These are phyloP conservation scores for Gobiocypris rarus DNA, from an alignment of 2,113 vertebrate genomes.

Conservation along the genomic window DNA sequence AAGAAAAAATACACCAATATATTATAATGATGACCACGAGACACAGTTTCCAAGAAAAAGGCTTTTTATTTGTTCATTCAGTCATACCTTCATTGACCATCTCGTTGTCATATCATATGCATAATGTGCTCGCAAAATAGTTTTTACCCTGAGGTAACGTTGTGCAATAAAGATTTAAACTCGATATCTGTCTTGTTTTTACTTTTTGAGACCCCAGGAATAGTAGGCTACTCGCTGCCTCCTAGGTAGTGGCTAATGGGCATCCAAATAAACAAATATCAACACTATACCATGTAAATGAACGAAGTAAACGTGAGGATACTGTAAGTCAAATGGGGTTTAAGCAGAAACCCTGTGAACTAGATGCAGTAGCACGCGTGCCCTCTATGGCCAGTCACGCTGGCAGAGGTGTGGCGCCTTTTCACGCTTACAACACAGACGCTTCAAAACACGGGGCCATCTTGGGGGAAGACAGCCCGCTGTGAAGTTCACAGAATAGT, in stretches of 20 bases:
- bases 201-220: too few species aligned
- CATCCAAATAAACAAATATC: too few species aligned
- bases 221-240: too few species aligned
- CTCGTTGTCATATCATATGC: too few species aligned
- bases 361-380: constrained; percentile 17
- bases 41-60: too few species aligned
- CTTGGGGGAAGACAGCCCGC: constrained; percentile 39
- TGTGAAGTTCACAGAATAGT: constrained; percentile 25
- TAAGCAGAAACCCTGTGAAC: not conserved
- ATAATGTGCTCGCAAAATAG: not conserved
- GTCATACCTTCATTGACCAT: not conserved
- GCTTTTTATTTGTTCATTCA: not conserved
- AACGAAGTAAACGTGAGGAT: not conserved
- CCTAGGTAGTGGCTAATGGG: too few species aligned
- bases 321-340: constrained; percentile 5
- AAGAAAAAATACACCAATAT: too few species aligned
- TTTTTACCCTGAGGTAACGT: not conserved
- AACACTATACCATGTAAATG: not conserved
- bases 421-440: constrained; percentile 37
- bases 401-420: constrained; percentile 48
- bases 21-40: too few species aligned
- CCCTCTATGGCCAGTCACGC: constrained; percentile 21
- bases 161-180: not conserved
- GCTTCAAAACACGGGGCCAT: constrained; percentile 54
- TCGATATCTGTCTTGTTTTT: not conserved